Base-by-base conservation (phyloP, 2,797 vertebrate species). In the Acanthornis magna region DNA sequence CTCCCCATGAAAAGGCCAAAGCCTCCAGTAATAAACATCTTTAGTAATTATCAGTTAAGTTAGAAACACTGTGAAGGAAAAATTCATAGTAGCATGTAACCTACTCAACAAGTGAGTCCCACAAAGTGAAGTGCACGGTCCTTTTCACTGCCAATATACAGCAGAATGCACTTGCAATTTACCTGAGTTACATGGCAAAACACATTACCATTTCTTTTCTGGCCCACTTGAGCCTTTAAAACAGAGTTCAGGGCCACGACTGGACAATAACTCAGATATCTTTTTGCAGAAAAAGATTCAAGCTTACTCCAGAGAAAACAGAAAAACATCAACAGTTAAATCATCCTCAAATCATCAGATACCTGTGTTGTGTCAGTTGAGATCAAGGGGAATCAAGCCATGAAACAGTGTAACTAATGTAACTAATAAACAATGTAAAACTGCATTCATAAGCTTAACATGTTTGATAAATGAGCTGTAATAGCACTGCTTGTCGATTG, bases 401-500 rank as follows among this genome's bases (percentile, higher is more conserved):
- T 21, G 11, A 16, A 50, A 63, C 34, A 23, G 21, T 42, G 42
- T 27, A 55, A 62, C 57, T 48, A 70, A 62, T 77, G 42, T 34
- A 55, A 36, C 26, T 48, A 63, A 78, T 63, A 86, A 63, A 36
- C 32, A 23, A 20, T 26, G 4, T 78, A 47, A 89, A 45, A 72
- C 51, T 84, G 26, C 14, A 60, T 36, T 88, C 34, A 43, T 63
- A 77, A 67, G 13, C 30, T 68, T 47, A 96, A 78, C 22, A 30
- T 50, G 75, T 58, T 79, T 70, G 73, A 45, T 68, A 91, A 94
- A 96, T 82, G 84, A 94, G 85, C n/a, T 96, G 30, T 66, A 74
- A 70, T 62, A 66, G 29, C 42, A 54, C 7, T n/a, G 47, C 25
- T 9, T 76, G 67, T 67, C 67, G 55, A 92, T 61, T 66, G 50